phyloP scores from a whole-genome alignment of 2,113 vertebrate species.

The Urocolius indicus region DNA sequence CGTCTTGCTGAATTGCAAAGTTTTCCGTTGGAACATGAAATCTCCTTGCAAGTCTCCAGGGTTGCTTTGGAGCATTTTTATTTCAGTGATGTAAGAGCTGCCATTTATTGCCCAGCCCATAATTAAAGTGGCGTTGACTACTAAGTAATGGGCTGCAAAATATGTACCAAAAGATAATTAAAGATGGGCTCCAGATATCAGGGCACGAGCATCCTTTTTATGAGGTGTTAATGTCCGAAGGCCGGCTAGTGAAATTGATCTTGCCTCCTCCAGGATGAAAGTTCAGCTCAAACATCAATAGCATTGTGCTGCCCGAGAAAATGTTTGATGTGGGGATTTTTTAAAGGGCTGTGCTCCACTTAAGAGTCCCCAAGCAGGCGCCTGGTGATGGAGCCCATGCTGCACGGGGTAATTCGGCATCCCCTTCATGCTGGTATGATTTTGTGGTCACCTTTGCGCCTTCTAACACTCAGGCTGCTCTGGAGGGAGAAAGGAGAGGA shows the following conservation, averaged over 20 bases:
- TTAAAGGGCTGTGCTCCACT: background rate
- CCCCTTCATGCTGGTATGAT: background rate
- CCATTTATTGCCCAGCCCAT: slow-evolving; percentile 35
- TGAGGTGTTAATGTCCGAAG: slow-evolving; percentile 62
- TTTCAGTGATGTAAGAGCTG: slow-evolving; percentile 35
- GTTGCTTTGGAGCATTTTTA: slow-evolving; percentile 35
- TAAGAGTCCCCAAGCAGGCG: background rate
- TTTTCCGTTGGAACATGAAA: background rate
- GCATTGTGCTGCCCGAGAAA: slow-evolving; percentile 11
- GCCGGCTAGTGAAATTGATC: slow-evolving; percentile 63
- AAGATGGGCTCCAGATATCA: slow-evolving; percentile 42
- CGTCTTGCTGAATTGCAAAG: background rate
- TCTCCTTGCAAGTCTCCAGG: background rate
- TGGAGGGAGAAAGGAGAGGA: background rate
- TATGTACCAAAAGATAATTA: slow-evolving; percentile 60
- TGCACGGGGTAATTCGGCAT: background rate
- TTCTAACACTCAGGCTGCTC: background rate
- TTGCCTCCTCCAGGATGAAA: slow-evolving; percentile 47
- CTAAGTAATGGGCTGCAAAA: slow-evolving; percentile 66
- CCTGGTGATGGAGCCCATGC: background rate
- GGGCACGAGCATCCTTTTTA: slow-evolving; percentile 41
- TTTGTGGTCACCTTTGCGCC: background rate
- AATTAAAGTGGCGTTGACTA: slow-evolving; percentile 55
- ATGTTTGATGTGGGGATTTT: slow-evolving; percentile 48
- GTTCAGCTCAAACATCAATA: slow-evolving; percentile 42